Percentiles rank a stretch among this genome's conserved stretches.
phyloP scores from a whole-genome alignment of 30 jellyfish, hydroid and myxozoan species.

The Nemopilema nomurai region DNA sequence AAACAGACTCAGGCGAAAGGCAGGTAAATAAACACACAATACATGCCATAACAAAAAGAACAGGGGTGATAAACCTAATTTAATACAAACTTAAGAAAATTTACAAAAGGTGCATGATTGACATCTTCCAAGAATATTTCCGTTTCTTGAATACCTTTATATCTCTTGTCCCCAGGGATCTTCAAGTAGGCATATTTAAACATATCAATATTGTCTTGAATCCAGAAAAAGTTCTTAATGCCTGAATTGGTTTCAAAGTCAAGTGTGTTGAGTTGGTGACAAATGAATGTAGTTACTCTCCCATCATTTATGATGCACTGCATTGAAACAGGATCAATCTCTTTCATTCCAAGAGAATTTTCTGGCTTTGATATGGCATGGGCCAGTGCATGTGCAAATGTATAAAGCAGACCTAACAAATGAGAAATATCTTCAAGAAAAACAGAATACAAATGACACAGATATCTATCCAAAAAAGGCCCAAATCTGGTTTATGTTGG shows the following conservation, averaged over 20 bases:
- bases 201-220: slow-evolving; percentile 54
- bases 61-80: slow-evolving; percentile 2
- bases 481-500: too few species aligned
- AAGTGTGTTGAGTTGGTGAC: slow-evolving; percentile 82
- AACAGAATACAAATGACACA: too few species aligned
- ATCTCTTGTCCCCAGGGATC: slow-evolving; percentile 47
- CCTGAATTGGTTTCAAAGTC: slow-evolving; percentile 62
- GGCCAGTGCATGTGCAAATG: slow-evolving; percentile 66
- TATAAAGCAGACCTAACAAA: slow-evolving; percentile 34
- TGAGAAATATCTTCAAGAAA: neutral
- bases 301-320: slow-evolving; percentile 79
- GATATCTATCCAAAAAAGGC: too few species aligned
- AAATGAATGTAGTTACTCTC: slow-evolving; percentile 41
- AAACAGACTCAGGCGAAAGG: neutral
- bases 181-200: slow-evolving; percentile 57
- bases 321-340: slow-evolving; percentile 60
- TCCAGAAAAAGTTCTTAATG: slow-evolving; percentile 78
- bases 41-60: neutral
- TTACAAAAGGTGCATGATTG: slow-evolving; percentile 35
- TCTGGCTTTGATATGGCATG: slow-evolving; percentile 50
- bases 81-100: slow-evolving; percentile 29
- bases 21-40: neutral
- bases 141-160: slow-evolving; percentile 44
- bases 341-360: slow-evolving; percentile 47
- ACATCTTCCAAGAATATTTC: slow-evolving; percentile 35